phyloP scores from a whole-genome alignment of 2,888 invertebrate genomes.

The Kuschelorhynchus macadamiae region DNA sequence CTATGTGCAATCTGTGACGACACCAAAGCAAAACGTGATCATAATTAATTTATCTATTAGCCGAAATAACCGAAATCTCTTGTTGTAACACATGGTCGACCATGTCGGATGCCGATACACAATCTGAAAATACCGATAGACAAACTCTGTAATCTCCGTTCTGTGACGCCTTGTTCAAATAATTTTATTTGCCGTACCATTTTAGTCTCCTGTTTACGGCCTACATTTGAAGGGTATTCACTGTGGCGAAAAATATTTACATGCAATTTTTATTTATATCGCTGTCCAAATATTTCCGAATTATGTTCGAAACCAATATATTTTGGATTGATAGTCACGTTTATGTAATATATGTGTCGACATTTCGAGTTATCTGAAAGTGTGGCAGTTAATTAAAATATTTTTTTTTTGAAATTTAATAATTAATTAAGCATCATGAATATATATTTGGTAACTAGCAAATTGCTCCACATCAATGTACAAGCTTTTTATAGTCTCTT shows the following conservation, averaged over 20 bases:
- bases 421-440: no score
- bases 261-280: not conserved
- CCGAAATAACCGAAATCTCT: constrained; percentile 20
- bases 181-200: constrained; percentile 15
- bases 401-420: no score
- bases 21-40: constrained; percentile 15
- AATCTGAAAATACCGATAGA: constrained; percentile 28
- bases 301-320: no score
- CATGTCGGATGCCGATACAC: constrained; percentile 24
- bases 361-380: no score
- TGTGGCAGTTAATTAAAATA: no score
- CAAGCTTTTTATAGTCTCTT: no score
- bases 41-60: constrained; percentile 32
- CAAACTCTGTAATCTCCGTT: constrained; percentile 14
- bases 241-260: constrained; percentile 8
- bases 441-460: no score
- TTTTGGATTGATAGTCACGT: no score
- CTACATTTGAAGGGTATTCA: constrained; percentile 1
- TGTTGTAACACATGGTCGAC: constrained; percentile 21
- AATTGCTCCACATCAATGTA: no score
- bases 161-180: constrained; percentile 28
- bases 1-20: constrained; percentile 12
- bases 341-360: no score
- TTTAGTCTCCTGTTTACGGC: constrained; percentile 2
- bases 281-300: no score